phyloP scores from a whole-genome alignment of 2,888 invertebrate species.

The Opisthograptis luteolata region DNA sequence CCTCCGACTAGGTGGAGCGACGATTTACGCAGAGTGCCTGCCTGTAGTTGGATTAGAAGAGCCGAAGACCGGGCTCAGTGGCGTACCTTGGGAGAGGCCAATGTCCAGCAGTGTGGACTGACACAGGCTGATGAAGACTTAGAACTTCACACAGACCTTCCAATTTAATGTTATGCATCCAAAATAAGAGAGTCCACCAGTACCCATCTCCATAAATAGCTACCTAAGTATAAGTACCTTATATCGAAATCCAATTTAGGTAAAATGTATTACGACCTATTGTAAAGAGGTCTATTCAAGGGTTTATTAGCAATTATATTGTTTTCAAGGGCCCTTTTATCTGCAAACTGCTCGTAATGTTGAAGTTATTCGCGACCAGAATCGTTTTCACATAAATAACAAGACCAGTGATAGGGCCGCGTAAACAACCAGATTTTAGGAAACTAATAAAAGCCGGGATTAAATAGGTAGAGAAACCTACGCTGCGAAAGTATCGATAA shows the following conservation, averaged over 20 bases:
- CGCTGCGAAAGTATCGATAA: too few species aligned
- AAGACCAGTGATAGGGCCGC: background rate
- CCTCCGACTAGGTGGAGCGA: too few species aligned
- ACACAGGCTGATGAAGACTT: too few species aligned
- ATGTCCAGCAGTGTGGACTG: too few species aligned
- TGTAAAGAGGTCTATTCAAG: conserved; percentile 11
- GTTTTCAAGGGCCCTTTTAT: conserved; percentile 29
- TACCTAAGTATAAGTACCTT: background rate
- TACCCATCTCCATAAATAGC: too few species aligned
- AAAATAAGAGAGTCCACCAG: too few species aligned
- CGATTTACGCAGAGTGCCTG: too few species aligned
- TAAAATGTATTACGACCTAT: conserved; percentile 17
- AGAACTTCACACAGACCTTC: too few species aligned
- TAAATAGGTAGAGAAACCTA: background rate
- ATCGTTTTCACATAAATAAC: conserved; percentile 16
- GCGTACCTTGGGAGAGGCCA: too few species aligned
- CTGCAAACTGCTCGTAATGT: conserved; percentile 14
- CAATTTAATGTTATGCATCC: background rate
- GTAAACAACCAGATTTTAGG: conserved; percentile 9
- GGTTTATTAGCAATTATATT: conserved; percentile 33
- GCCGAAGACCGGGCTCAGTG: too few species aligned
- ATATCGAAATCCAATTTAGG: conserved; percentile 30
- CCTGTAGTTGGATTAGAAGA: too few species aligned
- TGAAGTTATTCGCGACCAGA: conserved; percentile 2
- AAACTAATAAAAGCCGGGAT: conserved; percentile 13